These are phyloP conservation scores for Zonitis immaculata DNA, from an alignment of 2,888 invertebrate genomes.

Conservation along the genomic window DNA sequence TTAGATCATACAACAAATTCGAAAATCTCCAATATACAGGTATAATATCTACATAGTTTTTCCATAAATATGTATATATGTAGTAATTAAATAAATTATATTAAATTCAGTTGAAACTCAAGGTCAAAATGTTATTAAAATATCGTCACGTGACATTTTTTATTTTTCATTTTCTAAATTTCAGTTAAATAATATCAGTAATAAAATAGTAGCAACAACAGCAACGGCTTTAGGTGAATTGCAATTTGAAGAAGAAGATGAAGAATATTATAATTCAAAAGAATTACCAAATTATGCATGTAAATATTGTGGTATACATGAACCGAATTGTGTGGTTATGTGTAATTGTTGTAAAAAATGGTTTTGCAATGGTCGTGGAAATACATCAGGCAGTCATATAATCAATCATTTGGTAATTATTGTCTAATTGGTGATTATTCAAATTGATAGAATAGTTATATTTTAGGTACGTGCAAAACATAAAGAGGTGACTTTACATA, in stretches of 20 bases:
- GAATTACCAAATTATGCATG: conserved; percentile 95
- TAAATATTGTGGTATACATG: conserved; percentile 98
- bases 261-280: conserved; percentile 77
- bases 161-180: conserved; percentile 11
- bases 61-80: no score
- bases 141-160: conserved; percentile 5
- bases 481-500: conserved; percentile 96
- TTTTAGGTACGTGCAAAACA: conserved; percentile 80
- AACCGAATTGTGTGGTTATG: conserved; percentile 95
- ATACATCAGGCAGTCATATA: conserved; percentile 97
- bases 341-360: conserved; percentile 98
- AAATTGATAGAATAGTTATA: background rate
- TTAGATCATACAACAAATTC: conserved; percentile 59
- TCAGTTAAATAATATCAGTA: conserved; percentile 52
- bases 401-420: conserved; percentile 94
- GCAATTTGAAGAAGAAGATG: conserved; percentile 94
- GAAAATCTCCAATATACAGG: conserved; percentile 43
- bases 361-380: conserved; percentile 99
- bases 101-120: no score
- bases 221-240: conserved; percentile 78
- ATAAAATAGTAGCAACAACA: conserved; percentile 61
- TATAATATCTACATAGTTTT: no score
- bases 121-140: no score
- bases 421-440: conserved; percentile 1
- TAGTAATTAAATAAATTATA: no score